Evolutionary conservation across 2,888 invertebrate genomes (phyloP).

Genomic region (Idaea dimidiata): DNA sequence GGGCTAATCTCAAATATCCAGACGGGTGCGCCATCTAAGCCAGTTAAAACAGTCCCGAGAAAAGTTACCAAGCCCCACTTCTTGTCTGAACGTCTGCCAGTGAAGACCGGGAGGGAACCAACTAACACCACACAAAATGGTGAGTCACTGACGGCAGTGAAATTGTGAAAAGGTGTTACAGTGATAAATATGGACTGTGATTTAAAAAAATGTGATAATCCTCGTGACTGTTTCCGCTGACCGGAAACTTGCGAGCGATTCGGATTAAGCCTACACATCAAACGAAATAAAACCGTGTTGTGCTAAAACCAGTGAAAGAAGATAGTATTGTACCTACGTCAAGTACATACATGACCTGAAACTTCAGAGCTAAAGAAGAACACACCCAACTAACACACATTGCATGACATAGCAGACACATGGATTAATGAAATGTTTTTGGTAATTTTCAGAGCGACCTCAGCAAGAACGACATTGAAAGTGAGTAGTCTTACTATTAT

Average conservation of each 20-base stretch:
- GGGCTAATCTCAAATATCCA: slow-evolving; percentile 83
- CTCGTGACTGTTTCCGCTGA: slow-evolving; percentile 65
- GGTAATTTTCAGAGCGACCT: slow-evolving; percentile 89
- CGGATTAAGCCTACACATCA: slow-evolving; percentile 35
- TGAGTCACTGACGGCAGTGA: slow-evolving; percentile 80
- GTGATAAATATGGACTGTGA: slow-evolving; percentile 67
- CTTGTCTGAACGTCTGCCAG: slow-evolving; percentile 88
- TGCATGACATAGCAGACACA: slow-evolving; percentile 50
- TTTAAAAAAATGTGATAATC: slow-evolving; percentile 47
- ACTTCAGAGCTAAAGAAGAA: slow-evolving; percentile 51
- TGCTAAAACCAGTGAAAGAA: slow-evolving; percentile 59
- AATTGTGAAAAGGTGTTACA: slow-evolving; percentile 70
- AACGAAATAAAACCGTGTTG: slow-evolving; percentile 56
- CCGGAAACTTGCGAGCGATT: slow-evolving; percentile 62
- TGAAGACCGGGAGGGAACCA: slow-evolving; percentile 84
- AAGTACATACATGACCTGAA: slow-evolving; percentile 35
- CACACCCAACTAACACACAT: slow-evolving; percentile 53
- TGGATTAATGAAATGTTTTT: slow-evolving; percentile 74
- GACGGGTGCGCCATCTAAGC: slow-evolving; percentile 86
- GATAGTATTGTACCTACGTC: slow-evolving; percentile 51
- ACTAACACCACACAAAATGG: slow-evolving; percentile 85
- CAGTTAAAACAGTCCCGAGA: slow-evolving; percentile 87
- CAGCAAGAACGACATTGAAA: slow-evolving; percentile 92
- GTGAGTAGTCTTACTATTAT: slow-evolving; percentile 82
- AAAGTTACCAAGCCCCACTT: slow-evolving; percentile 87